A percentile compares a stretch with the other conserved stretches of the same genome.
Conservation (phyloP, 2,888 invertebrate genomes). For the Eupithecia subfuscata region DNA sequence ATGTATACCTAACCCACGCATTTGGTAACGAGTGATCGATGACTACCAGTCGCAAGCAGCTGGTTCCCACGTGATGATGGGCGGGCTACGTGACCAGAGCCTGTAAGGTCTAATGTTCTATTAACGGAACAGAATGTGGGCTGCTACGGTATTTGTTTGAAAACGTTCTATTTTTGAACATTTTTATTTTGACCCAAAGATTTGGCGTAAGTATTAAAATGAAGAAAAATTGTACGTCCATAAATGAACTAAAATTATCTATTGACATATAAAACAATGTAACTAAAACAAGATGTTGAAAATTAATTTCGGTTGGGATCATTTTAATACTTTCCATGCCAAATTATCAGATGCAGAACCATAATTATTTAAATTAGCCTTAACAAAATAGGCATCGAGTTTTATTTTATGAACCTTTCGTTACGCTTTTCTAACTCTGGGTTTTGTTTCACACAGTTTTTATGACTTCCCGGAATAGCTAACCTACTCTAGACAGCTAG, state of each 20-base stretch:
- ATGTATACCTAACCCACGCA: neutral
- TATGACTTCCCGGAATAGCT: neutral
- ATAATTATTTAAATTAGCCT: slow-evolving; percentile 12
- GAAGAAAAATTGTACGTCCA: no score
- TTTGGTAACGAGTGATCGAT: neutral
- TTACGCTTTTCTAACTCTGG: neutral
- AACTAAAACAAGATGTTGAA: neutral
- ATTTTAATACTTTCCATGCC: neutral
- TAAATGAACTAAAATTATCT: neutral
- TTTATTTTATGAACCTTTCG: neutral
- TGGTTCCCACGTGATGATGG: neutral
- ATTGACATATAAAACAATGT: neutral
- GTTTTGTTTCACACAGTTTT: neutral
- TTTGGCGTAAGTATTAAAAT: no score
- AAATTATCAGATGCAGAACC: neutral
- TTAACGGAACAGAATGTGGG: neutral
- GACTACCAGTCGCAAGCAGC: neutral
- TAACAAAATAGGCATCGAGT: slow-evolving; percentile 8
- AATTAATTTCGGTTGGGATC: neutral
- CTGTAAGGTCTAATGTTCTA: neutral
- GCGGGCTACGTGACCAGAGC: neutral
- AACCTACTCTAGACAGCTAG: neutral
- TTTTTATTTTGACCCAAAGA: no score
- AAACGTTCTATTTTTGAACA: no score
- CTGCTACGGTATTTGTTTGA: no score